Evolutionary conservation across 2,797 vertebrate genomes (phyloP).

Genomic region (Pipistrellus kuhlii): DNA sequence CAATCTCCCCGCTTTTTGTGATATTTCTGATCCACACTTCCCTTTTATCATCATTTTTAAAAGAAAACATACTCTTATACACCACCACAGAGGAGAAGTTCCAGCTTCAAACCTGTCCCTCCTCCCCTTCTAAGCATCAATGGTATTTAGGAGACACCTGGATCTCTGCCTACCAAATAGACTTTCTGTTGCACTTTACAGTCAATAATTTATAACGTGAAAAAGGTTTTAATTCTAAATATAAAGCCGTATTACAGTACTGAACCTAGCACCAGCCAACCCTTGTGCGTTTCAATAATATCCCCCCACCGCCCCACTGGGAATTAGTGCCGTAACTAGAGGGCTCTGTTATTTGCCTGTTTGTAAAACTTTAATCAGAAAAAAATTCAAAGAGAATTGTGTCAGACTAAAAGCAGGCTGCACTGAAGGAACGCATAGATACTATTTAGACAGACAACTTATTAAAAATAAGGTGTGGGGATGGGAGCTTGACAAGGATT

Average conservation of each 20-base stretch:
- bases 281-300: not conserved
- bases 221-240: constrained; percentile 31
- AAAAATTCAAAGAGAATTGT: not conserved
- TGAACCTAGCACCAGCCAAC: not conserved
- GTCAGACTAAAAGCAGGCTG: not conserved
- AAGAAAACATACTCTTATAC: not conserved
- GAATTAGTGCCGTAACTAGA: not conserved
- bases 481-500: not conserved
- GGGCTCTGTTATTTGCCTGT: not conserved
- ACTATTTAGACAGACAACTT: not conserved
- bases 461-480: not conserved
- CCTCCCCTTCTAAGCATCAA: not conserved
- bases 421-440: not conserved
- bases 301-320: not conserved
- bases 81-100: not conserved
- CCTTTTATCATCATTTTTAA: not conserved
- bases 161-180: not conserved
- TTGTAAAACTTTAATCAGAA: constrained; percentile 6
- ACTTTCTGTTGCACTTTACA: not conserved
- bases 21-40: not conserved
- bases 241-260: not conserved
- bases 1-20: not conserved
- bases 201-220: not conserved
- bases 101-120: not conserved
- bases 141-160: not conserved